phyloP scores from a whole-genome alignment of 2,113 vertebrate genomes.

The Saimiri boliviensis region DNA sequence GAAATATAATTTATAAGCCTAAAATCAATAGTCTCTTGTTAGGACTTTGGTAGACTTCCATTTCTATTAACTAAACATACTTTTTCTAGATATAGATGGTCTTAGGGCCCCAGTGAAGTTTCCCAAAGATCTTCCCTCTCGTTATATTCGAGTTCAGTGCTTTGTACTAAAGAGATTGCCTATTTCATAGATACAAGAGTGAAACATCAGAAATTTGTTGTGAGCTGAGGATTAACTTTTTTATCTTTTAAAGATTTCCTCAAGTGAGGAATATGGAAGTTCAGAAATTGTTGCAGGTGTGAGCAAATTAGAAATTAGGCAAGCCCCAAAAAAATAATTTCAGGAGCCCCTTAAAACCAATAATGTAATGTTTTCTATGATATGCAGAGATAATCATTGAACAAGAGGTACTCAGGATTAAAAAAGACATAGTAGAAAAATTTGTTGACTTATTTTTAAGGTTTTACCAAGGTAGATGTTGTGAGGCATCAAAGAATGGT shows the following conservation, averaged over 20 bases:
- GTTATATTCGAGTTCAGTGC: background rate
- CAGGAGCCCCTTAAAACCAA: background rate
- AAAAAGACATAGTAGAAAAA: slow-evolving; percentile 37
- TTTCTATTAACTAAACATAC: background rate
- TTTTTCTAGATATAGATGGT: background rate
- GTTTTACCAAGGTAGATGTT: background rate
- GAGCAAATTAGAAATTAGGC: slow-evolving; percentile 46
- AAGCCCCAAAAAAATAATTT: slow-evolving; percentile 15
- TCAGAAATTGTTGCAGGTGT: slow-evolving; percentile 41
- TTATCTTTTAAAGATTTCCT: slow-evolving; percentile 17
- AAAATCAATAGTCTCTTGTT: slow-evolving; percentile 30
- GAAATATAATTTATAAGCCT: slow-evolving; percentile 21
- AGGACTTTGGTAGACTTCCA: background rate
- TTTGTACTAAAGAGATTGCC: background rate
- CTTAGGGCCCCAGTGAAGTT: background rate
- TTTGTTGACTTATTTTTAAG: slow-evolving; percentile 38
- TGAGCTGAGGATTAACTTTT: slow-evolving; percentile 7
- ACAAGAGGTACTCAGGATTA: background rate
- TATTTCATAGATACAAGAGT: background rate
- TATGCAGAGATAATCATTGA: background rate
- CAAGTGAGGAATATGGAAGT: background rate
- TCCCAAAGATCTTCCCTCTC: background rate
- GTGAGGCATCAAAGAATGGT: background rate
- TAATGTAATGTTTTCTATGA: slow-evolving; percentile 47
- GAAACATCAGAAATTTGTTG: slow-evolving; percentile 7